Evolutionary conservation across 2,888 invertebrate genomes (phyloP).

Genomic region (Diaprepes abbreviatus): DNA sequence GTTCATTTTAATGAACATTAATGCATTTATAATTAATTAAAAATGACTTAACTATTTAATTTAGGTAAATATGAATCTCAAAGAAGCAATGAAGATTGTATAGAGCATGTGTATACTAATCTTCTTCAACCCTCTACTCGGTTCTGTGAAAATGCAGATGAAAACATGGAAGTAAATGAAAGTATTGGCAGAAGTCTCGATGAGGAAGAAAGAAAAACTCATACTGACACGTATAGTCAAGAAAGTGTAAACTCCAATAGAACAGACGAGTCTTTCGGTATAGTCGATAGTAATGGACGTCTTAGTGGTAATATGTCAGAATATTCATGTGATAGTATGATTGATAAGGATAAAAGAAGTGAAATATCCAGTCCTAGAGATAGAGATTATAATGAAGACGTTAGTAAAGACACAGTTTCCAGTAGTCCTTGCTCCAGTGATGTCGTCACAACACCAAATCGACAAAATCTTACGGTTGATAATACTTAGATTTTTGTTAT

Average conservation of each 20-base stretch:
- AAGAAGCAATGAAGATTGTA: conserved; percentile 46
- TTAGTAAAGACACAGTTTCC: neutral
- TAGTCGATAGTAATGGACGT: neutral
- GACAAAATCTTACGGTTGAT: conserved; percentile 23
- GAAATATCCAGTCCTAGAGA: conserved; percentile 1
- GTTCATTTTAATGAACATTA: no score
- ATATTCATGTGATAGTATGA: neutral
- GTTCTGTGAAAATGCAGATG: conserved; percentile 56
- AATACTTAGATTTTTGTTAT: conserved; percentile 25
- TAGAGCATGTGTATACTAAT: conserved; percentile 58
- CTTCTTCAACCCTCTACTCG: conserved; percentile 51
- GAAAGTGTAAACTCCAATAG: conserved; percentile 11
- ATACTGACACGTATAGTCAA: neutral
- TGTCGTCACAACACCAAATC: neutral
- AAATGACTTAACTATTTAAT: no score
- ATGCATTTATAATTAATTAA: no score
- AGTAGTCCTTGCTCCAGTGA: conserved; percentile 13
- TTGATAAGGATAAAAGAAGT: conserved; percentile 16
- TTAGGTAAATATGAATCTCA: conserved; percentile 58
- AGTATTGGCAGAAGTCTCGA: conserved; percentile 52
- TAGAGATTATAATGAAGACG: neutral
- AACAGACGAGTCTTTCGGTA: neutral
- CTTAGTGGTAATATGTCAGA: neutral
- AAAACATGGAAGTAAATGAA: conserved; percentile 53
- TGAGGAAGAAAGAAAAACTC: conserved; percentile 31